phyloP scores from a whole-genome alignment of 2,888 invertebrate genomes.

The Anthophora plumipes region DNA sequence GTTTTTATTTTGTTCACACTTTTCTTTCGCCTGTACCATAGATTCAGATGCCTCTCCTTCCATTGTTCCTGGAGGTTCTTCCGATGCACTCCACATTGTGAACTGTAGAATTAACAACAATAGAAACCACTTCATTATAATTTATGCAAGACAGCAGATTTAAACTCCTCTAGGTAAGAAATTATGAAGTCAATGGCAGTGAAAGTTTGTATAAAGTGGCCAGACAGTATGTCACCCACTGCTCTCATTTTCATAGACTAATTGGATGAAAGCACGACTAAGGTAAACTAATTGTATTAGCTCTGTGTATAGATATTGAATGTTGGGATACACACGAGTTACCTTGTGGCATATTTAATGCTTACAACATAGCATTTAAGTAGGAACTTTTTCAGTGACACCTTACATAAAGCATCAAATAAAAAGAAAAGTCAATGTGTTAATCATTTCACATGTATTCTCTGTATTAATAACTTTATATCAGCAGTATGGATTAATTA shows the following conservation, averaged over 20 bases:
- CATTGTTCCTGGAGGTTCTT: slow-evolving; percentile 78
- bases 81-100: slow-evolving; percentile 79
- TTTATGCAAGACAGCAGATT: slow-evolving; percentile 36
- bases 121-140: slow-evolving; percentile 79
- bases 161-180: slow-evolving; percentile 44
- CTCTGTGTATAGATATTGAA: slow-evolving; percentile 56
- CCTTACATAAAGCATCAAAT: slow-evolving; percentile 23
- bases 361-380: slow-evolving; percentile 21
- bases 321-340: slow-evolving; percentile 60
- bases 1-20: slow-evolving; percentile 77
- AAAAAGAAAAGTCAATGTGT: background rate
- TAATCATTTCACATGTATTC: background rate
- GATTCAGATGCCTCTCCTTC: slow-evolving; percentile 74
- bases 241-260: slow-evolving; percentile 81
- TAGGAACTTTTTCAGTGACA: slow-evolving; percentile 34
- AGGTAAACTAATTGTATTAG: slow-evolving; percentile 84
- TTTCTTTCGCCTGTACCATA: slow-evolving; percentile 69
- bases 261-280: slow-evolving; percentile 81
- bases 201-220: slow-evolving; percentile 78
- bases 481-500: background rate
- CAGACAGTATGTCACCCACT: slow-evolving; percentile 79
- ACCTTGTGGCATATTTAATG: slow-evolving; percentile 56
- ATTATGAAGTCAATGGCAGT: slow-evolving; percentile 79
- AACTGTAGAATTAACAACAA: slow-evolving; percentile 80
- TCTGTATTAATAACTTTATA: no score